Base-by-base conservation (phyloP, 2,113 vertebrate species). In the Callocephalon fimbriatum region DNA sequence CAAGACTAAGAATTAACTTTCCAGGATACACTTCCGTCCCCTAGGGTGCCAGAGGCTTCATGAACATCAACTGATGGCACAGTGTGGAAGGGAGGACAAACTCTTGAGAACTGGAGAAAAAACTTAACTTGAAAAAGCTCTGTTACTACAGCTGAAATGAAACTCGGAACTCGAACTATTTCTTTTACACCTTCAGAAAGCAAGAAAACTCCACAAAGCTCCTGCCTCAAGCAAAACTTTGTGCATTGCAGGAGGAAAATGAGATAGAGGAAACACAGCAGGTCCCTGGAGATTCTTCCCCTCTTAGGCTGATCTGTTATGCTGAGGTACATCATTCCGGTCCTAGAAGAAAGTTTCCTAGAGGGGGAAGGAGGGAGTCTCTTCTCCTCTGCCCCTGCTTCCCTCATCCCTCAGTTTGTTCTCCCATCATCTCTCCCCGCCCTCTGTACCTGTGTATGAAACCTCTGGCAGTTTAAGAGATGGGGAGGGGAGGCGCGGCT, bases 1-100 rank as follows among this genome's bases (percentile, higher is more conserved):
- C 31, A 67, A 84, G 73, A 56, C 56, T 75, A 88, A 80, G 83
- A 90, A 88, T 77, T 93, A 63, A 72, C 61, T 92, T 91, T 95
- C 61, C 37, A 78, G 65, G 88, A 77, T 48, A 88, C 65, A 40
- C 32, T 59, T 91, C 51, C 21, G 80, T 27, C 25, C 85, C 74
- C 79, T 32, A 35, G 59, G 51, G 53, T 88, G 61, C 78, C 74
- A 83, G 70, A 53, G 22, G 54, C 82, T 88, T 78, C 38, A 4
- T 2, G 2, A 35, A 80, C 38, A 48, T 45, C 2, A 3, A 32
- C 58, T 70, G 66, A 88, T 35, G 35, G 72, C 50, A 74, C 25
- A 23, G 17, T 20, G 14, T 14, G 7, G 32, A 70, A 74, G 15
- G 9, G 26, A 95, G 53, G 38, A 86, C 23, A 82, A 77, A 74